Percentiles rank a stretch among this genome's conserved stretches.
These are phyloP conservation scores for Egretta garzetta DNA, from an alignment of 2,113 vertebrate species.

Conservation along the genomic window DNA sequence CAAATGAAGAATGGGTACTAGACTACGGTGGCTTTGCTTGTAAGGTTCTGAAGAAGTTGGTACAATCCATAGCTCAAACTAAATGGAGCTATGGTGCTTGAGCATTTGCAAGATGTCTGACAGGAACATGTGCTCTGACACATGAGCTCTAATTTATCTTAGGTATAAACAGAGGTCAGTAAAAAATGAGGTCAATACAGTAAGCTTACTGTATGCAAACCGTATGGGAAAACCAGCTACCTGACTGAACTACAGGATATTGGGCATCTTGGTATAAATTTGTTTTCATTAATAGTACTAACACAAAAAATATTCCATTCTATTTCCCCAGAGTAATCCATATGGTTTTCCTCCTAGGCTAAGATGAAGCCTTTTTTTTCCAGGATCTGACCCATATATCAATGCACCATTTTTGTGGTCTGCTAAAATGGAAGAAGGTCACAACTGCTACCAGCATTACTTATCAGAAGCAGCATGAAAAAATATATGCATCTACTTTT, in stretches of 20 bases:
- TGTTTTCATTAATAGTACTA: not conserved
- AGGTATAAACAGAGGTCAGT: not conserved
- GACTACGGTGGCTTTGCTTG: not conserved
- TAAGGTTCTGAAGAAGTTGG: not conserved
- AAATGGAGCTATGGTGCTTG: not conserved
- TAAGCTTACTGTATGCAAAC: not conserved
- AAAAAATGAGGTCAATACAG: not conserved
- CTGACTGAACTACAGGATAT: not conserved
- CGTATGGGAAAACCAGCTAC: rapidly evolving
- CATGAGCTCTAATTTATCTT: not conserved
- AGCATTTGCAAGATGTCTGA: not conserved
- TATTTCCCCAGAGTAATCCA: not conserved
- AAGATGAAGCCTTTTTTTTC: not conserved
- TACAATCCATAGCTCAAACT: not conserved
- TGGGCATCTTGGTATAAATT: not conserved
- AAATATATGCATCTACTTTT: rapidly evolving
- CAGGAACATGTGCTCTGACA: not conserved
- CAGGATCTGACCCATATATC: not conserved
- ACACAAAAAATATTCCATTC: not conserved
- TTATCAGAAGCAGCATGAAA: not conserved
- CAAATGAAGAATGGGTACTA: not conserved
- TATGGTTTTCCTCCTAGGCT: rapidly evolving
- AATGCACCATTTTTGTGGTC: not conserved
- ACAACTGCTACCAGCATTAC: not conserved
- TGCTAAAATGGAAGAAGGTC: not conserved